Evolutionary conservation across 2,113 vertebrate species (phyloP), one percentile per base, ranked within the genome.

Genomic region (Meles meles): DNA sequence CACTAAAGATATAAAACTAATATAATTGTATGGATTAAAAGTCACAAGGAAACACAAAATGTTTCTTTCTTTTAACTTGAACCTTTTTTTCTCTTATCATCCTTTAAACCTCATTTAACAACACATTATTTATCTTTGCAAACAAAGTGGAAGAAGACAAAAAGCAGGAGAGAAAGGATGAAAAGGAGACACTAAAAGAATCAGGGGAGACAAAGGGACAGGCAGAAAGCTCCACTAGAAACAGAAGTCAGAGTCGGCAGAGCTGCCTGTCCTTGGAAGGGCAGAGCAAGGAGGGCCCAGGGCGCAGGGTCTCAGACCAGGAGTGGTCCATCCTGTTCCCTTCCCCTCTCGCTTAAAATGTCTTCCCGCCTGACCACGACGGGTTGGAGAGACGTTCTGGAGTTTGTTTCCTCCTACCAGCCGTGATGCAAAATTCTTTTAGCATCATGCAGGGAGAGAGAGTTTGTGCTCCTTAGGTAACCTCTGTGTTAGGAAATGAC

Each of bases 401-500:
- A 14, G 20, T 91, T 57, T 61, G 14, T 88, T 76, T 15, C 17
- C 23, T 47, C 25, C 23, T 37, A 44, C 67, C n/a, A 7, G 20
- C 1, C 5, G 63, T 3, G 65, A 79, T 85, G 34, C 14, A 27
- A 76, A 84, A 63, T 25, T 31, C 20, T 14, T 47, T 17, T 90
- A 29, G 85, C 85, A 59, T 52, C 4, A 0, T 0, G 34, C 63
- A 18, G 84, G 11, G 80, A 81, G 39, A 87, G 61, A 27, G 59
- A 76, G 90, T 18, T 37, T 21, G 21, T 4, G 20, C 77, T 96
- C 96, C 92, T 87, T 34, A 44, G 91, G 87, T 67, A 77, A 81
- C 31, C 52, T 96, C 92, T 94, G 93, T 92, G 81, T 96, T 92
- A 92, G 92, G n/a, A 84, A 89, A 94, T 93, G n/a, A 71, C 59